Base-by-base conservation (phyloP, 2,888 invertebrate genomes). In the Lottia gigantea region DNA sequence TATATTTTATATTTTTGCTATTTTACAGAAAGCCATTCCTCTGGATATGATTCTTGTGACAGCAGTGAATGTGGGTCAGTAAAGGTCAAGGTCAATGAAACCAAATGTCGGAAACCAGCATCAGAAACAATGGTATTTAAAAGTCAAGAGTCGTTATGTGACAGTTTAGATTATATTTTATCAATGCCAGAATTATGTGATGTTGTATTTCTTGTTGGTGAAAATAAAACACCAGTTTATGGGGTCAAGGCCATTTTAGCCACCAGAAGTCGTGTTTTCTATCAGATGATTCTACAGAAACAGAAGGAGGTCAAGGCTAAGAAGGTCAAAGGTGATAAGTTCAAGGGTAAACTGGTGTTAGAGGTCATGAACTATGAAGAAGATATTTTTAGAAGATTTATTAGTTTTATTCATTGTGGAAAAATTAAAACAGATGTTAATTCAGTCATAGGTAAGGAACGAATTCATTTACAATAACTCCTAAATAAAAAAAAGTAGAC, bases 381-480 rank as follows among this genome's bases (percentile, higher is more conserved):
- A 55, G 55, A 55, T 23, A 19, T 55, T 23, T 55, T 55, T 19
- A 55, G 55, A 55, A 23, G 55, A 55, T 55, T 55, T 55, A 55
- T 55, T 23, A 55, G 55, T 55, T 55, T 55, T 55, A 55, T 55
- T 55, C 55, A 55, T 23, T 55, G 55, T 55, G 55, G 55, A 23
- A 55, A 55, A 55, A 14, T 55, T 3, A 55, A 14, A 12, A 14
- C 23, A 23, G 55, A 55, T 19, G 23, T 14, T 55, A 14, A 8
- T 14, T 12, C 55, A 23, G 55, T 55, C 15, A 55, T 55, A 19
- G 55, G 55, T 55, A 19, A 8, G 55, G 19, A 19, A 23, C 12
- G 2, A 0, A 55, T 12, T 19, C 19, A 11, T 31, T 31, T 31
- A 4, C 6, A 31, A 31, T 6, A 31, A n/a, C n/a, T n/a, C n/a